These are phyloP conservation scores for Osmoderma eremita DNA, from an alignment of 2,888 invertebrate species.

Conservation along the genomic window DNA sequence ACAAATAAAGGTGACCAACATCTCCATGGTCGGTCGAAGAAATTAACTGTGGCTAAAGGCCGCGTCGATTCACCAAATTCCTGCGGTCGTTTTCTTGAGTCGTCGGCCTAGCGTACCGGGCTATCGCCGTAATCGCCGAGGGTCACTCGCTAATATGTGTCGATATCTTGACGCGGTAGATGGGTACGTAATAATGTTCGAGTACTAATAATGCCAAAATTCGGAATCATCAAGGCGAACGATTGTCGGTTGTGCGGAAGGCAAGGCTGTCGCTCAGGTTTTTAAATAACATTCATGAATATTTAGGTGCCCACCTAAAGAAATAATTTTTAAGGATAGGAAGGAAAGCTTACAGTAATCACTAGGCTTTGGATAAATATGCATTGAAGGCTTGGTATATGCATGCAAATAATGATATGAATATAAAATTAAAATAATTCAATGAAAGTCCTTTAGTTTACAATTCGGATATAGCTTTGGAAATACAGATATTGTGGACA, in stretches of 20 bases:
- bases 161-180: background rate
- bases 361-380: too few species aligned
- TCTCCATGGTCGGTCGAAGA: conserved; percentile 31
- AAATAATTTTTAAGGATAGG: too few species aligned
- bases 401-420: too few species aligned
- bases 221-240: conserved; percentile 23
- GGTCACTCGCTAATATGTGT: conserved; percentile 15
- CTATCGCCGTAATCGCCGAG: conserved; percentile 17
- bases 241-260: background rate
- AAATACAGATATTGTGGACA: too few species aligned
- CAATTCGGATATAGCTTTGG: too few species aligned
- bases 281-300: too few species aligned
- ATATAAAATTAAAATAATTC: too few species aligned
- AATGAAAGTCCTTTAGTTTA: too few species aligned
- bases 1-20: conserved; percentile 37
- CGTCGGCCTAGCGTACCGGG: conserved; percentile 2
- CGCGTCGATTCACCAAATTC: conserved; percentile 23
- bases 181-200: conserved; percentile 4
- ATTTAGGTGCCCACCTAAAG: too few species aligned
- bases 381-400: too few species aligned
- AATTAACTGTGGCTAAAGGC: conserved; percentile 32
- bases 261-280: conserved; percentile 4
- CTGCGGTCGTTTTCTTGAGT: conserved; percentile 6
- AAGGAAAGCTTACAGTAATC: too few species aligned
- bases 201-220: conserved; percentile 3